phyloP scores from a whole-genome alignment of 2,797 vertebrate species.

The Cheirogaleus major region DNA sequence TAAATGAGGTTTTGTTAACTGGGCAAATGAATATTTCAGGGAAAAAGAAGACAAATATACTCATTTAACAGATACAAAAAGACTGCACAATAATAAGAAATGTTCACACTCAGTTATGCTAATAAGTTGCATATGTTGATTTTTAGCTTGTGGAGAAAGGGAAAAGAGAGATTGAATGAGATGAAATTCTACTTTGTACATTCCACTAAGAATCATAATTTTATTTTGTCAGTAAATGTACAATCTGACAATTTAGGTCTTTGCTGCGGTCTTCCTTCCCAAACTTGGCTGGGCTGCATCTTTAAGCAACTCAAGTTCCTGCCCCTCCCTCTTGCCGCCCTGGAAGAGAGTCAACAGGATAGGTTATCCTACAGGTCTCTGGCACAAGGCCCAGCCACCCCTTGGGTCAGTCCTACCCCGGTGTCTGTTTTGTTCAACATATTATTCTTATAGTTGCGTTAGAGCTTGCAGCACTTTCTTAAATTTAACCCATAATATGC shows the following conservation, averaged over 20 bases:
- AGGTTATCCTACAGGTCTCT: constrained; percentile 46
- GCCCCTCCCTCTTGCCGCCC: background rate
- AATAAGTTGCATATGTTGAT: constrained; percentile 77
- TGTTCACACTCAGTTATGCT: background rate
- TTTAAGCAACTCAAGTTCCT: constrained; percentile 4
- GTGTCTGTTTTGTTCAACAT: constrained; percentile 46
- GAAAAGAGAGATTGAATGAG: constrained; percentile 49
- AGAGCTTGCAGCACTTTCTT: constrained; percentile 14
- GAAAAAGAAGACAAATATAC: constrained; percentile 49
- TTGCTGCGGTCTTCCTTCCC: background rate
- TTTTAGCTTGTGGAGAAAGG: constrained; percentile 59
- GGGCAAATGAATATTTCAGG: constrained; percentile 9
- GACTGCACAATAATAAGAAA: constrained; percentile 61
- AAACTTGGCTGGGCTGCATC: background rate
- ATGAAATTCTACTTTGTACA: constrained; percentile 18
- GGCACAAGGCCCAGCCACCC: background rate
- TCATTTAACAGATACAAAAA: constrained; percentile 63
- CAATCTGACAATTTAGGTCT: constrained; percentile 38
- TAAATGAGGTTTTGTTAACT: constrained; percentile 28
- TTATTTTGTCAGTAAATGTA: background rate
- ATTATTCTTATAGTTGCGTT: constrained; percentile 18
- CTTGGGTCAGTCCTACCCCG: background rate
- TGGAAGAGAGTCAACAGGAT: constrained; percentile 10
- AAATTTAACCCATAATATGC: constrained; percentile 13
- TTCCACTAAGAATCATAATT: constrained; percentile 11